phyloP scores from a whole-genome alignment of 1,140 invertebrate genomes.

The Nebria ingens region DNA sequence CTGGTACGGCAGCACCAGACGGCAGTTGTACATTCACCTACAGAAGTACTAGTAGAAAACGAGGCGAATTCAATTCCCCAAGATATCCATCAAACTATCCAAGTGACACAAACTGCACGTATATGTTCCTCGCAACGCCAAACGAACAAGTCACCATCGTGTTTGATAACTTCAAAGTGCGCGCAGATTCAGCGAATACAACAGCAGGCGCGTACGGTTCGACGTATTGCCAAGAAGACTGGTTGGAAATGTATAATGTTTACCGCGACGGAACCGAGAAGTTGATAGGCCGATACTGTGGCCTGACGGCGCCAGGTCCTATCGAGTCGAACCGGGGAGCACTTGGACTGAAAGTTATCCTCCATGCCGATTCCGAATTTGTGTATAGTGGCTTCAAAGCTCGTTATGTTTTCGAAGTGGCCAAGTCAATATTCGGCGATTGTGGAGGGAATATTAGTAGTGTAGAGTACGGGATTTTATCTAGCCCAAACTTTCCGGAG shows the following conservation, averaged over 20 bases:
- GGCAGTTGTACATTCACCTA: slow-evolving; percentile 87
- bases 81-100: slow-evolving; percentile 93
- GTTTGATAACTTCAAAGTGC: slow-evolving; percentile 87
- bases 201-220: slow-evolving; percentile 49
- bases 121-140: slow-evolving; percentile 71
- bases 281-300: slow-evolving; percentile 78
- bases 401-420: slow-evolving; percentile 76
- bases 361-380: slow-evolving; percentile 71
- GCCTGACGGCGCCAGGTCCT: slow-evolving; percentile 74
- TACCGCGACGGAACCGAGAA: slow-evolving; percentile 68
- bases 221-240: slow-evolving; percentile 78
- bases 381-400: slow-evolving; percentile 88
- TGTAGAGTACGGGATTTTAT: slow-evolving; percentile 68
- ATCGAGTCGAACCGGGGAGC: slow-evolving; percentile 80
- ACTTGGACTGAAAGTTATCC: slow-evolving; percentile 66
- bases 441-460: slow-evolving; percentile 85
- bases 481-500: slow-evolving; percentile 74
- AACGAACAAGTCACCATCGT: slow-evolving; percentile 87
- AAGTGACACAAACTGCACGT: slow-evolving; percentile 85
- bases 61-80: slow-evolving; percentile 90
- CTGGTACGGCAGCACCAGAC: slow-evolving; percentile 85
- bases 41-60: slow-evolving; percentile 70
- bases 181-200: slow-evolving; percentile 50
- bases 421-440: slow-evolving; percentile 80
- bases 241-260: slow-evolving; percentile 85